Base-by-base conservation (phyloP, 2,888 invertebrate genomes). In the Phortica magna region DNA sequence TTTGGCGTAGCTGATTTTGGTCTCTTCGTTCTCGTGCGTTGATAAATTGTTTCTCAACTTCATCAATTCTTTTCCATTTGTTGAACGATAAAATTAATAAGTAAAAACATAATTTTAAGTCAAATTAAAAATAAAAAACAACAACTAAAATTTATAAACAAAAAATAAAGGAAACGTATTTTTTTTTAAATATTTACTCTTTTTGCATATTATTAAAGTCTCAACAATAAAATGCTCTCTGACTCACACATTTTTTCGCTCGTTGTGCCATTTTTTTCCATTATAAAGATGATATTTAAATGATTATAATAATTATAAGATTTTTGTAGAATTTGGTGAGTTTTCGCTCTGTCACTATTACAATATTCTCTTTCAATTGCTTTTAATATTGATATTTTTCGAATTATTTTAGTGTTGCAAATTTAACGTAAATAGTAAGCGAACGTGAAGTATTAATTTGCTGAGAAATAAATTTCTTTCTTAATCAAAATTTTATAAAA, bases 191-290 rank as follows among this genome's bases (percentile, higher is more conserved):
- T 77, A 57, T 17, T 59, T 80, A 83, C 81, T 82, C 79, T 83
- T 79, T 81, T 83, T 83, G 83, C 78, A 48, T 48, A 48, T 48
- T 48, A 48, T 48, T 48, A 48, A 48, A 3, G 48, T 48, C 48
- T 12, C 48, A 48, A 14, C 48, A 48, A 48, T 48, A 48, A 75
- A 76, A 77, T 77, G 77, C 75, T 57, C 61, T 81, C 80, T 85
- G 83, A 80, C 88, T 87, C 88, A 84, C 79, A 84, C 81, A 84
- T 84, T 88, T 67, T 67, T 88, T 87, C 83, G 83, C 86, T 87
- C 84, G 81, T 77, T 74, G 48, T 77, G 74, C 79, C 73, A 77
- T 85, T 81, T 87, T 82, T 87, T 79, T 77, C 19, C 12, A 22
- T 71, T 76, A 80, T 61, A 77, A 78, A 79, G 81, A 78, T 82